These are phyloP conservation scores for Labeo calbasu DNA, from an alignment of 2,797 vertebrate genomes.

Conservation along the genomic window DNA sequence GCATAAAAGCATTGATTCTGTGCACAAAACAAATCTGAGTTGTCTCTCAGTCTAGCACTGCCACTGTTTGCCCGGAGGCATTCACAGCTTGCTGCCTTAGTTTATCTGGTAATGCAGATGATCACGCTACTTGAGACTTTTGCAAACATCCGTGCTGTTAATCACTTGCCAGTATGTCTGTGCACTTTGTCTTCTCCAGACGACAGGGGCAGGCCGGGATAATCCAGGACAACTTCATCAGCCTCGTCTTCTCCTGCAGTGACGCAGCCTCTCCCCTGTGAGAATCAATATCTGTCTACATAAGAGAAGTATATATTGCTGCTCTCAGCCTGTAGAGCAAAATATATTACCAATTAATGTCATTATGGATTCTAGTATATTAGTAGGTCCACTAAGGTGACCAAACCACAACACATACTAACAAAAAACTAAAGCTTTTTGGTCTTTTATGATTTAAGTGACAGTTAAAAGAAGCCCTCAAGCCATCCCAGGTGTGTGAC, in stretches of 20 bases:
- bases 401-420: not conserved
- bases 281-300: constrained; percentile 35
- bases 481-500: too few relatives aligned
- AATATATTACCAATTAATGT: constrained; percentile 30
- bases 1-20: not conserved
- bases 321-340: constrained; percentile 14
- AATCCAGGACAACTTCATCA: constrained; percentile 45
- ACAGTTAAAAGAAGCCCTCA: too few relatives aligned
- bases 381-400: constrained; percentile 4
- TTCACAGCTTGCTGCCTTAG: constrained; percentile 18
- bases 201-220: constrained; percentile 22
- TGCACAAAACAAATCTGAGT: constrained; percentile 22
- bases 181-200: constrained; percentile 39
- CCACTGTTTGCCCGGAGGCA: not conserved
- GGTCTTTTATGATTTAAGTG: too few relatives aligned
- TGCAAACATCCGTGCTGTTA: constrained; percentile 24
- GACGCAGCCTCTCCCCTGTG: not conserved
- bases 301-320: constrained; percentile 23
- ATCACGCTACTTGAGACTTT: constrained; percentile 24
- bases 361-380: constrained; percentile 33
- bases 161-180: constrained; percentile 38
- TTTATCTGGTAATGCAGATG: constrained; percentile 29
- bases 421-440: not conserved
- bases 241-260: not conserved
- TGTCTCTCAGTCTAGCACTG: not conserved